phyloP scores from a whole-genome alignment of 64 coral and sea anemone genomes.

The Orbicella faveolata region DNA sequence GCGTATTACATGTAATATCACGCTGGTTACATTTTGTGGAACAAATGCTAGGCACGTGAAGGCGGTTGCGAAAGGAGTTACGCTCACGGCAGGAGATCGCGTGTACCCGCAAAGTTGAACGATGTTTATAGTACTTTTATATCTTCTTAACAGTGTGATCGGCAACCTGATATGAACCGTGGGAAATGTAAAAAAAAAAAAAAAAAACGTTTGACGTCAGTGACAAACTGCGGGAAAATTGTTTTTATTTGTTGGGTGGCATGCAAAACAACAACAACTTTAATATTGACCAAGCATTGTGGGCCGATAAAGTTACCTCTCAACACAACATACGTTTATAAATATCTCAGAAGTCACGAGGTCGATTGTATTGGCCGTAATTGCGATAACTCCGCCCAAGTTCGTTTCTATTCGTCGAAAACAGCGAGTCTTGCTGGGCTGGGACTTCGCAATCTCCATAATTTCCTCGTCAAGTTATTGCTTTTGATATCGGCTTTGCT shows the following conservation, averaged over 20 bases:
- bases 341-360: not conserved
- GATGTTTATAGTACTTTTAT: too few relatives aligned
- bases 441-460: not conserved
- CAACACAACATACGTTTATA: not conserved
- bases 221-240: not conserved
- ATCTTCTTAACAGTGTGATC: too few relatives aligned
- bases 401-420: not conserved
- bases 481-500: not conserved
- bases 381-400: slow-evolving; percentile 3
- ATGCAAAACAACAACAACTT: not conserved
- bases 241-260: not conserved
- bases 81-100: not conserved
- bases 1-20: not conserved
- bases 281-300: not conserved
- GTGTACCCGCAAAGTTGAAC: not conserved
- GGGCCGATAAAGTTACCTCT: not conserved
- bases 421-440: not conserved
- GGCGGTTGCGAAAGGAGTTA: not conserved
- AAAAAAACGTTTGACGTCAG: not conserved
- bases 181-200: not conserved
- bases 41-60: not conserved
- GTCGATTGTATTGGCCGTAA: not conserved
- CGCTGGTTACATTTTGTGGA: not conserved
- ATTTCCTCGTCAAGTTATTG: not conserved
- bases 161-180: not conserved